Percentiles rank a stretch among this genome's conserved stretches.
Conservation (phyloP, 2,888 invertebrate species). For the Drosophila mercatorum region DNA sequence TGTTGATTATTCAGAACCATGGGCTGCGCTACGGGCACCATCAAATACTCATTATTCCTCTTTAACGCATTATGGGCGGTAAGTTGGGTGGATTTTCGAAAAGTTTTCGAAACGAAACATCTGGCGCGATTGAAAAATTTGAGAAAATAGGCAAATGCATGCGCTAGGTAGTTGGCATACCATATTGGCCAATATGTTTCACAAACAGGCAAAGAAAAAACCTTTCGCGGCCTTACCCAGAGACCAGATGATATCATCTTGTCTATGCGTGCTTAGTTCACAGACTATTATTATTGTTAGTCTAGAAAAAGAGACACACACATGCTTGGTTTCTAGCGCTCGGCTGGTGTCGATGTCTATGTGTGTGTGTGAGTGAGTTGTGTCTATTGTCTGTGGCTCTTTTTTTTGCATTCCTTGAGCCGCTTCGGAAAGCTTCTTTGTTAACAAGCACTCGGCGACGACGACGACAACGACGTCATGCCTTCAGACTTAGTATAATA, state of each 20-base stretch:
- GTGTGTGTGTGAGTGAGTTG: constrained; percentile 16
- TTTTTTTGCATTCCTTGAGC: constrained; percentile 59
- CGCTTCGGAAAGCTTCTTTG: constrained; percentile 58
- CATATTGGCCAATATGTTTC: constrained; percentile 16
- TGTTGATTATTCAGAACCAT: constrained; percentile 49
- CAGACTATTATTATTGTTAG: constrained; percentile 49
- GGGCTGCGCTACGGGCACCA: constrained; percentile 80
- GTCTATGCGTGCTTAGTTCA: constrained; percentile 62
- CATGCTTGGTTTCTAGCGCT: constrained; percentile 12
- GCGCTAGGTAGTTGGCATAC: neutral
- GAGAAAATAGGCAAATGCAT: constrained; percentile 6
- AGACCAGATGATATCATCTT: constrained; percentile 79
- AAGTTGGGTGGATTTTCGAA: constrained; percentile 55
- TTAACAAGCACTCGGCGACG: constrained; percentile 29
- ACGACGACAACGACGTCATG: constrained; percentile 59
- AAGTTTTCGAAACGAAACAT: constrained; percentile 38
- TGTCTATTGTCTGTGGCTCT: constrained; percentile 56
- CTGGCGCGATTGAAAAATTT: constrained; percentile 24
- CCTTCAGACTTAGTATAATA: constrained; percentile 57
- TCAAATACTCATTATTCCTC: constrained; percentile 76
- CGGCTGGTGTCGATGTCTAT: neutral
- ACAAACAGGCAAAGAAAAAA: constrained; percentile 1
- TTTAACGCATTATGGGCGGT: constrained; percentile 81
- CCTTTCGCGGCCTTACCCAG: constrained; percentile 37
- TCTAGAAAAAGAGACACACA: constrained; percentile 29